A percentile compares a stretch with the other conserved stretches of the same genome.
Evolutionary conservation across 30 jellyfish, hydroid and myxozoan species (phyloP).

Genomic region (Rhopilema esculentum): DNA sequence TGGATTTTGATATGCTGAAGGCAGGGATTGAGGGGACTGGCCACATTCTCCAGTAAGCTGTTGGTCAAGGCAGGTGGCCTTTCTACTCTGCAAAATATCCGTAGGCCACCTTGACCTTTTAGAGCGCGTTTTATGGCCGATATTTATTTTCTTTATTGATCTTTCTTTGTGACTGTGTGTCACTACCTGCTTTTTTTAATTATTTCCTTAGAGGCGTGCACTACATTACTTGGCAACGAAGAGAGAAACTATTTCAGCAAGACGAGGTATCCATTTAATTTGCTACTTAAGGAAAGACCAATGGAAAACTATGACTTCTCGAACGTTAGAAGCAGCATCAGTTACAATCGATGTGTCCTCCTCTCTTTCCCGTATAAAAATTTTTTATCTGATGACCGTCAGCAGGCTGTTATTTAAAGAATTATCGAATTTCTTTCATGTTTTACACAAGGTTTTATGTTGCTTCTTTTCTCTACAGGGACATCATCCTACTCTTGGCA

Average conservation of each 20-base stretch:
- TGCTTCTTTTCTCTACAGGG: constrained; percentile 61
- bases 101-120: too few relatives aligned
- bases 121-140: too few relatives aligned
- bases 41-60: too few relatives aligned
- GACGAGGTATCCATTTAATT: constrained; percentile 65
- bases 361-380: background rate
- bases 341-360: background rate
- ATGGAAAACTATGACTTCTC: too few relatives aligned
- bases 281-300: background rate
- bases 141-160: background rate
- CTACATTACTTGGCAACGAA: constrained; percentile 81
- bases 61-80: too few relatives aligned
- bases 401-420: background rate
- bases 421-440: background rate
- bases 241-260: constrained; percentile 74
- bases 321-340: background rate
- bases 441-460: background rate
- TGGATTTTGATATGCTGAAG: too few relatives aligned
- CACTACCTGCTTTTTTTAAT: background rate
- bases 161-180: background rate
- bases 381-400: too few relatives aligned
- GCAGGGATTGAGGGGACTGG: too few relatives aligned
- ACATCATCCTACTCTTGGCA: constrained; percentile 91
- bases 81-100: too few relatives aligned
- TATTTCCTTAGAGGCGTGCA: constrained; percentile 66